Base-by-base conservation (phyloP, 2,797 vertebrate genomes). In the Xyrichtys novacula region DNA sequence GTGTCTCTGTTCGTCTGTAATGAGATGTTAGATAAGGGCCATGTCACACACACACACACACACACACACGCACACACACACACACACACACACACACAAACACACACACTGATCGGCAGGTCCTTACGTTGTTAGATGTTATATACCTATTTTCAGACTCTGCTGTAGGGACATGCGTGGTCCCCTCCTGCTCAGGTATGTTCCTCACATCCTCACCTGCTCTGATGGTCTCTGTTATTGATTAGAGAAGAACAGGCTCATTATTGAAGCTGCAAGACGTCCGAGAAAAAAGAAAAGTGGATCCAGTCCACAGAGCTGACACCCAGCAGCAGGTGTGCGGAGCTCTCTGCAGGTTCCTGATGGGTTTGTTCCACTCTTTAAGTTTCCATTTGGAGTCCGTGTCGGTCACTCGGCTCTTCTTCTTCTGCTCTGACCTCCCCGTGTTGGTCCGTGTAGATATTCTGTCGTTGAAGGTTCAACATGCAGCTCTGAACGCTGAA, bases 201-300 rank as follows among this genome's bases (percentile, higher is more conserved):
- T 34, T 48, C 22, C 29, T 28, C 50, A 54, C 23, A 54, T 17
- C 29, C 12, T 28, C 20, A 39, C 12, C 58, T 74, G 28, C 15
- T 52, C 54, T 47, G n/a, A 48, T 16, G 63, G 56, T 44, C 23
- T 60, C 31, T 47, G 48, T 57, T 47, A 53, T 67, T 55, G 75
- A 81, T 74, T 71, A 54, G 19, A 40, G 16, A 14, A 44, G 46
- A 64, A 23, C 43, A 59, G 53, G 19, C 19, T 47, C 10, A 28
- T 56, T 64, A 54, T 66, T 54, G 61, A 64, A 22, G 20, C 38
- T 28, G 29, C 31, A 23, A 22, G 52, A 56, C 17, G 5, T 58
- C 47, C 32, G n/a, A 14, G 52, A 32, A 34, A 34, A 34, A 34
- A 34, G 14, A 34, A 34, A 34, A 6, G 32, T 11, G 14, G 14